Base-by-base conservation (phyloP, 64 coral and sea anemone genomes). In the Montipora cactus region DNA sequence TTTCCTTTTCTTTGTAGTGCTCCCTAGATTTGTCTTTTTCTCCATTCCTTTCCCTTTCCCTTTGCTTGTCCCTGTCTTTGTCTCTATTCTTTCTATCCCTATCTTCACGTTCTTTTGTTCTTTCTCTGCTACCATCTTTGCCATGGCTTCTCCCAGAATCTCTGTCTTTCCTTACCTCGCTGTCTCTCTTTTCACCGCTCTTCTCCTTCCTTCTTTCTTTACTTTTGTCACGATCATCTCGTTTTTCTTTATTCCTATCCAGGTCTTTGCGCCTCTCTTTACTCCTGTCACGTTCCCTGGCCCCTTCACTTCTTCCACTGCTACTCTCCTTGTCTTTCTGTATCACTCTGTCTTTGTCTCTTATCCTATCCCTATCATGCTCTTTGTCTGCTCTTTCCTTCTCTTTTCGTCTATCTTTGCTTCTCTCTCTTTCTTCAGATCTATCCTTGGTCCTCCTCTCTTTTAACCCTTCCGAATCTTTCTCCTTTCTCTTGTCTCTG, bases 81-180 rank as follows among this genome's bases (percentile, higher is more conserved):
- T 87, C 76, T 64, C 48, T 87, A 14, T 93, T 59, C 15, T 37
- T 47, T 8, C 68, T 59, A 37, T 59, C 79, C 53, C 47, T 78
- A 3, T 75, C 62, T 71, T 71, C 61, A 6, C 23, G 81, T 21
- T 86, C 70, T 49, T 66, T 88, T 55, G 37, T 28, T 57, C 69
- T 61, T n/a, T 93, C 83, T 15, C 76, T 66, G 11, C 74, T 77
- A 10, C 28, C 51, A 14, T 93, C 92, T 88, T 67, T 73, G 69
- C 88, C 92, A 28, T 49, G 69, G 49, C 48, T 73, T 71, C 76
- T 77, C 72, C 76, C 87, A 52, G 9, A 51, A 23, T 93, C 75
- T 72, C 58, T 87, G 8, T 93, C 92, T 80, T 50, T 88, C 67
- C 91, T 79, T 51, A 44, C 55, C 44, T 93, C 91, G 16, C 87